A percentile compares a stretch with the other conserved stretches of the same genome.
These are phyloP conservation scores for Junco hyemalis DNA, from an alignment of 2,113 vertebrate genomes.

Conservation along the genomic window DNA sequence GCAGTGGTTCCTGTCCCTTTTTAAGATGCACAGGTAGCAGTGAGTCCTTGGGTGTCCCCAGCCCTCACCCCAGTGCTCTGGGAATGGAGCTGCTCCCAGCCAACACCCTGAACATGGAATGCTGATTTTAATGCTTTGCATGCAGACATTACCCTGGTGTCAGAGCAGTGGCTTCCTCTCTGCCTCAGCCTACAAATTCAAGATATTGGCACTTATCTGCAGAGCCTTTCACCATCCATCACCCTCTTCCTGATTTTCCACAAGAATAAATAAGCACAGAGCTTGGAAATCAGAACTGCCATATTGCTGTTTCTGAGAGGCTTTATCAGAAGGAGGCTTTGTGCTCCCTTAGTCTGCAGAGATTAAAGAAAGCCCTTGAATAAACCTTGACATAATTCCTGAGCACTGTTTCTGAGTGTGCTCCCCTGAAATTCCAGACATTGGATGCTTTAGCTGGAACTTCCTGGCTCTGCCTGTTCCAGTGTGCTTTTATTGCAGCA, in stretches of 20 bases:
- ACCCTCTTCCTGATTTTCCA: background rate
- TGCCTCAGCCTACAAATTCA: background rate
- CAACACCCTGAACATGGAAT: fast-evolving
- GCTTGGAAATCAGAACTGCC: background rate
- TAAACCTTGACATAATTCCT: conserved; percentile 53
- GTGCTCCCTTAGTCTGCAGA: conserved; percentile 7
- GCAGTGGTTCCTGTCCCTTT: background rate
- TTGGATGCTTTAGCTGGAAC: background rate
- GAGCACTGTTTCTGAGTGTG: background rate
- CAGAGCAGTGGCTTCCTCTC: background rate
- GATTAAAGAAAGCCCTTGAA: conserved; percentile 59
- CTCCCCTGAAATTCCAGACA: conserved; percentile 13
- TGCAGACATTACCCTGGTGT: background rate
- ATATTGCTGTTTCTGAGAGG: background rate
- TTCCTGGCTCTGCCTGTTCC: background rate
- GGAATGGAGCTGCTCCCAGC: background rate
- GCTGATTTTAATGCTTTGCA: background rate
- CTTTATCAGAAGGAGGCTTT: conserved; percentile 12
- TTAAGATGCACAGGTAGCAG: background rate
- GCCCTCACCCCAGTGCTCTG: background rate
- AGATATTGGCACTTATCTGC: background rate
- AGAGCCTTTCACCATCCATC: background rate
- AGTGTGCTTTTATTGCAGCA: background rate
- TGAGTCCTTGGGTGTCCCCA: background rate
- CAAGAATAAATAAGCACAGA: background rate